A percentile compares a stretch with the other conserved stretches of the same genome.
Evolutionary conservation across 2,888 invertebrate species (phyloP).

Genomic region (Mimumesa dahlbomi): DNA sequence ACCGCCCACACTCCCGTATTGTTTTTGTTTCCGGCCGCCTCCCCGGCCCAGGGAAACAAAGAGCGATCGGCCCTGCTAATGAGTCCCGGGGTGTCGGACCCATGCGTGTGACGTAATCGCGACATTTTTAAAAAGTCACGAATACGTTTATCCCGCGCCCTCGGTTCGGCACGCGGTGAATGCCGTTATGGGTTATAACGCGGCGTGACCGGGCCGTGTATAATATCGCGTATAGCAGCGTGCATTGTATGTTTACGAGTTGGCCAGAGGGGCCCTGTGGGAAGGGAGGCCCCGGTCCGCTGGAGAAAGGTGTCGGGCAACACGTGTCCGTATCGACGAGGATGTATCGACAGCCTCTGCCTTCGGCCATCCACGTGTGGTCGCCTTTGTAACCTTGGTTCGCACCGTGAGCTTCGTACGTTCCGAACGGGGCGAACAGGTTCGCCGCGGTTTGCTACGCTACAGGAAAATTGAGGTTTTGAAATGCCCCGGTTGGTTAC

Average conservation of each 20-base stretch:
- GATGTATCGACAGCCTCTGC: slow-evolving; percentile 67
- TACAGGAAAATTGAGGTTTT: not conserved
- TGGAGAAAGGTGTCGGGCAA: slow-evolving; percentile 65
- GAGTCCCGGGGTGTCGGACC: slow-evolving; percentile 49
- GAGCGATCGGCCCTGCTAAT: slow-evolving; percentile 56
- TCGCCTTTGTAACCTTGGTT: slow-evolving; percentile 45
- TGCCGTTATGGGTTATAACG: slow-evolving; percentile 72
- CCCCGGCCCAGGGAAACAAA: slow-evolving; percentile 49
- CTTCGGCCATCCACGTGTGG: slow-evolving; percentile 74
- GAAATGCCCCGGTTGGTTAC: no score
- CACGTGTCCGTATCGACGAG: slow-evolving; percentile 76
- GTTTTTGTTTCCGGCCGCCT: slow-evolving; percentile 42
- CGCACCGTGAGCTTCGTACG: slow-evolving; percentile 19
- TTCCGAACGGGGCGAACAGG: slow-evolving; percentile 8
- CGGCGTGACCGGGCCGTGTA: slow-evolving; percentile 69
- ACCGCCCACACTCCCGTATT: slow-evolving; percentile 60
- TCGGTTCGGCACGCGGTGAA: slow-evolving; percentile 59
- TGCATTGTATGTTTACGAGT: slow-evolving; percentile 74
- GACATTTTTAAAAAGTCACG: slow-evolving; percentile 78
- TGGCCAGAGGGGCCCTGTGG: slow-evolving; percentile 44
- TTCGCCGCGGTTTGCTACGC: not conserved
- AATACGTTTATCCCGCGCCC: slow-evolving; percentile 67
- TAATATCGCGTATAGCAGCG: slow-evolving; percentile 65
- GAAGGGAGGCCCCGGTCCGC: slow-evolving; percentile 38
- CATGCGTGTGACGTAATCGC: slow-evolving; percentile 75